Conservation (phyloP, 2,797 vertebrate genomes). For the Oreortyx pictus region DNA sequence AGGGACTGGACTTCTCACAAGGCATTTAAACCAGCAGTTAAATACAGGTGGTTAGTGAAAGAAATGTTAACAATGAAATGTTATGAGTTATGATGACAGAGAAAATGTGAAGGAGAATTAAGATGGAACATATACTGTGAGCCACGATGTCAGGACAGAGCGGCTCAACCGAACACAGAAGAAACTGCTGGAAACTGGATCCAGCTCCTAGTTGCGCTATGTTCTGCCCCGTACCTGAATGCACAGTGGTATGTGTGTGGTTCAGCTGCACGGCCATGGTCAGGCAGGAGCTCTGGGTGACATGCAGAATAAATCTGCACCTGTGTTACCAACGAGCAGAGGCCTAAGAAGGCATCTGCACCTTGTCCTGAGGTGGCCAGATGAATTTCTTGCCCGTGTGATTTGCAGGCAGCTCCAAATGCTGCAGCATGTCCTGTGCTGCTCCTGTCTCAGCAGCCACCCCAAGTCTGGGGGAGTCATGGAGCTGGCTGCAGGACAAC, state of each 20-base stretch:
- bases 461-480: fast-evolving
- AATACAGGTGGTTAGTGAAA: constrained; percentile 35
- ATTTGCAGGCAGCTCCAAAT: background rate
- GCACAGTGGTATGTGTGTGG: fast-evolving
- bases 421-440: background rate
- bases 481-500: background rate
- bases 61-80: background rate
- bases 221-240: background rate
- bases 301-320: background rate
- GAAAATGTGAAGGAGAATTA: constrained; percentile 1
- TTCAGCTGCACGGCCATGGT: background rate
- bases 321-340: background rate
- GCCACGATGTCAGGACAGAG: background rate
- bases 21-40: constrained; percentile 35
- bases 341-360: fast-evolving
- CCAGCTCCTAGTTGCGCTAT: background rate
- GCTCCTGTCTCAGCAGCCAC: background rate
- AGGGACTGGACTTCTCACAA: constrained; percentile 42
- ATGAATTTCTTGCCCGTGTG: fast-evolving
- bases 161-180: background rate
- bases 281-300: background rate
- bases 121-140: background rate
- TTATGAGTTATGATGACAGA: background rate
- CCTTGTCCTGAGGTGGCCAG: background rate
- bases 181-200: background rate